phyloP scores from a whole-genome alignment of 2,888 invertebrate species.

The Napeogenes inachia region DNA sequence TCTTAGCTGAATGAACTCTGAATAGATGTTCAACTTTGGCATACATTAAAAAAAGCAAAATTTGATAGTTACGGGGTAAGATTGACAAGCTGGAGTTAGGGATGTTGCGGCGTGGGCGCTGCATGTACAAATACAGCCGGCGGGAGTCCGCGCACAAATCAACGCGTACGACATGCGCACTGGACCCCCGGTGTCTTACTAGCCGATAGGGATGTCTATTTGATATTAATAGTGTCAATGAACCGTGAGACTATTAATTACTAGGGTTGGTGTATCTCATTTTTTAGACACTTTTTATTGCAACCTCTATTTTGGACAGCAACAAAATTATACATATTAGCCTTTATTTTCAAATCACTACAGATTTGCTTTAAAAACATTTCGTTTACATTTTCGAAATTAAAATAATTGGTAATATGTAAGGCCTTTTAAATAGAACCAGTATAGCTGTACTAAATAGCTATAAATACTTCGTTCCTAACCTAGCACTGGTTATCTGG shows the following conservation, averaged over 20 bases:
- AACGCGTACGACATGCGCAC: constrained; percentile 56
- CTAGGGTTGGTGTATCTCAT: neutral
- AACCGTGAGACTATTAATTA: constrained; percentile 4
- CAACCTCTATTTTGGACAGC: too few species aligned
- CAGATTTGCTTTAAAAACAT: neutral
- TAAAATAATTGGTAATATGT: neutral
- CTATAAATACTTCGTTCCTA: neutral
- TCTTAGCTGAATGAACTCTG: neutral
- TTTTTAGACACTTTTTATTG: neutral
- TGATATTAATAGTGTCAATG: constrained; percentile 6
- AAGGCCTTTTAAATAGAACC: neutral
- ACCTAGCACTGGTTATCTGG: neutral
- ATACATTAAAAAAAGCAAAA: neutral
- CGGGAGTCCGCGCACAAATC: constrained; percentile 74
- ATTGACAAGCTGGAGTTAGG: constrained; percentile 36
- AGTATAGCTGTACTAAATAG: neutral
- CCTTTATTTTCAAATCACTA: neutral
- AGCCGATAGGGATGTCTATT: constrained; percentile 5
- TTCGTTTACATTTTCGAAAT: neutral
- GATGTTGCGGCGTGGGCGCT: constrained; percentile 47
- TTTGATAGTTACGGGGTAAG: constrained; percentile 23
- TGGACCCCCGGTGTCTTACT: constrained; percentile 55
- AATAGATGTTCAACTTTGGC: neutral
- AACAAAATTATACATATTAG: neutral
- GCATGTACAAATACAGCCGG: constrained; percentile 64